Conservation (phyloP, 1,140 invertebrate genomes). For the Drosophila jambulina region DNA sequence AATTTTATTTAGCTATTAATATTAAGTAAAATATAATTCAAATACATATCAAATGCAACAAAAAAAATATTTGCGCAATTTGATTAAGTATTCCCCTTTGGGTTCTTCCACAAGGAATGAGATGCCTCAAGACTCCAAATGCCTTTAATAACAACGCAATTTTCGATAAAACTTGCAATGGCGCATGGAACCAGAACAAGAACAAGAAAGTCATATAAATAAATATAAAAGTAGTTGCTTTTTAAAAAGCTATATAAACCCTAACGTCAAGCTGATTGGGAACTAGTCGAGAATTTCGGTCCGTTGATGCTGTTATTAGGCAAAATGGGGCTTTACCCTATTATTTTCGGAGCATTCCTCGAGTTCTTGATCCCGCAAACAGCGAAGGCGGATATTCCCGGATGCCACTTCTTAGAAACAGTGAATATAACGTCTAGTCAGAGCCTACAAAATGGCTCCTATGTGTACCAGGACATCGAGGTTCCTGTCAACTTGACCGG, state of each 20-base stretch:
- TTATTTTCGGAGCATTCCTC: background rate
- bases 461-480: background rate
- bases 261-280: background rate
- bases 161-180: too few relatives aligned
- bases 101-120: too few relatives aligned
- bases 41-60: too few relatives aligned
- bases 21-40: too few relatives aligned
- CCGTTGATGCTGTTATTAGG: background rate
- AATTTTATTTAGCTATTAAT: too few relatives aligned
- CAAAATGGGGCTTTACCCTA: background rate
- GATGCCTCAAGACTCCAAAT: too few relatives aligned
- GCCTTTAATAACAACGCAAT: too few relatives aligned
- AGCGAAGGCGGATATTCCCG: background rate
- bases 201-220: too few relatives aligned
- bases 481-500: background rate
- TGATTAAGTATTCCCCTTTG: too few relatives aligned
- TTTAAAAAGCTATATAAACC: background rate
- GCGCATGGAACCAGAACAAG: too few relatives aligned
- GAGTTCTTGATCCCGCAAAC: background rate
- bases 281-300: background rate
- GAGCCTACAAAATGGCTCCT: background rate
- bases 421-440: background rate
- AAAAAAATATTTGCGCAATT: too few relatives aligned
- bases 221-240: background rate
- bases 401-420: background rate